Conservation (phyloP, 2,797 vertebrate species). For the Anguilla obscura region DNA sequence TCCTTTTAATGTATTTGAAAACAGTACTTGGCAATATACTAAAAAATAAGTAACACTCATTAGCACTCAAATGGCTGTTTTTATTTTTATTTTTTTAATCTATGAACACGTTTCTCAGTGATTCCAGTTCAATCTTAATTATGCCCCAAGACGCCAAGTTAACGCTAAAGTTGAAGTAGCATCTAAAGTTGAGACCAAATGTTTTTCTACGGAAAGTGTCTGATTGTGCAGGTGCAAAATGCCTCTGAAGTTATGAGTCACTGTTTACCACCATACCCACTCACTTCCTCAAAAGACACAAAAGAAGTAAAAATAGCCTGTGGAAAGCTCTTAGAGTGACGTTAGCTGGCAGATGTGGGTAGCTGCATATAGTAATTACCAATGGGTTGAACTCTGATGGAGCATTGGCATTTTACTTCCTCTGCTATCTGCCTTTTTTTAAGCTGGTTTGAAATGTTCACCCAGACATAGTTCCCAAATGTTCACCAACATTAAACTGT, state of each 20-base stretch:
- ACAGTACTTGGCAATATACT: neutral
- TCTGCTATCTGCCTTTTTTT: neutral
- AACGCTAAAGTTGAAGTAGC: neutral
- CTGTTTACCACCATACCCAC: constrained; percentile 61
- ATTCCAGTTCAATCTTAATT: neutral
- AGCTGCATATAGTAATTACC: constrained; percentile 68
- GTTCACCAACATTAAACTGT: neutral
- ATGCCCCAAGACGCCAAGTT: neutral
- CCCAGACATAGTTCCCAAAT: neutral
- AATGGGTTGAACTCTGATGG: constrained; percentile 73
- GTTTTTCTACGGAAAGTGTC: constrained; percentile 9
- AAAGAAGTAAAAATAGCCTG: constrained; percentile 75
- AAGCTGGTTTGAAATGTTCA: neutral
- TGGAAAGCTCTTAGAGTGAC: constrained; percentile 63
- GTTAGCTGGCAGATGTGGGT: constrained; percentile 78
- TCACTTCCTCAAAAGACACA: constrained; percentile 78
- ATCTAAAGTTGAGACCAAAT: constrained; percentile 20
- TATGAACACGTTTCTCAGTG: neutral
- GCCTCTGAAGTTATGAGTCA: constrained; percentile 70
- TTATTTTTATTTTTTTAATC: neutral
- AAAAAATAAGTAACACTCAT: neutral
- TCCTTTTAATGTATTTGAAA: neutral
- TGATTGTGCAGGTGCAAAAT: constrained; percentile 41
- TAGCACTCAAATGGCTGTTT: neutral
- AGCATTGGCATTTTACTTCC: constrained; percentile 56